Evolutionary conservation across 2,888 invertebrate genomes (phyloP), one percentile per base, ranked within the genome.

Genomic region (Amorpha juglandis): DNA sequence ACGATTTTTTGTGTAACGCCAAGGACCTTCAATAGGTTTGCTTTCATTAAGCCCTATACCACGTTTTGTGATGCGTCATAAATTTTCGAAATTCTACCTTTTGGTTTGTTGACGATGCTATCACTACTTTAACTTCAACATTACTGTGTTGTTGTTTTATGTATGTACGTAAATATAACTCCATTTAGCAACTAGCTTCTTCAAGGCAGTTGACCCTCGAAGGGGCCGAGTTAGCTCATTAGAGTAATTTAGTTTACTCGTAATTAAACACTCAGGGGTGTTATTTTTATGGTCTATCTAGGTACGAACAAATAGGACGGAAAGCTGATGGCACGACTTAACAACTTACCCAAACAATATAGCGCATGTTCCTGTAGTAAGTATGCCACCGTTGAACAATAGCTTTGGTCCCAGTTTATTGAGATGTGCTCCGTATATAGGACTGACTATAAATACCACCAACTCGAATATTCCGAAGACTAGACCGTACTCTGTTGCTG

Each of bases 401-500:
- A 96, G 83, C 82, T 97, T 97, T 0, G 97, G 96, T 0, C 98
- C 97, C 67, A 98, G 94, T 76, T 93, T 94, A 80, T 96, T 96
- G 68, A 98, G 94, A 81, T 97, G 94, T 73, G 96, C 96, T 52
- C 98, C 98, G 80, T 97, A 97, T 16, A 98, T 77, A 0, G 98
- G 98, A 73, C 97, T 97, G 68, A 97, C 95, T 38, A 97, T 80
- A 85, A 97, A 97, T 64, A 97, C 97, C 33, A 97, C 95, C 67
- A 98, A 90, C 83, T 98, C 97, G 87, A 97, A 98, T 52, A 97
- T 94, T 0, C 98, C 98, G 83, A 98, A 98, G 0, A 98, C 97
- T 71, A 98, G 92, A 0, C 98, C 98, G 82, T 97, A 97, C 79
- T 97, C 96, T 11, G 97, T 95, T 0, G 97, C 96, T 16, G 96